Conservation (phyloP, 1,140 invertebrate genomes). For the Ylistrum balloti region DNA sequence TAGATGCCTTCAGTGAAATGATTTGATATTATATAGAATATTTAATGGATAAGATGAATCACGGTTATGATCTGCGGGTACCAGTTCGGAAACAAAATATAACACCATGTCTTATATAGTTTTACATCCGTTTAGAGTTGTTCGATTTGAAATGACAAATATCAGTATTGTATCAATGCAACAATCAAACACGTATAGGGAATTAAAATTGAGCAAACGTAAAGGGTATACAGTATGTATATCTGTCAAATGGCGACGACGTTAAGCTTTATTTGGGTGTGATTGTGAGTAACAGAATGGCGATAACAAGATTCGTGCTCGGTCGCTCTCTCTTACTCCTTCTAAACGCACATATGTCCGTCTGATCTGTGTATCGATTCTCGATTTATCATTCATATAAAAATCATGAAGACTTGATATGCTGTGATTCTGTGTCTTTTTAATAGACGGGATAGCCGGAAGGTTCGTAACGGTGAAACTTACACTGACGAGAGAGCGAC, state of each 20-base stretch:
- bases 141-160: too few species aligned
- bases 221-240: not conserved
- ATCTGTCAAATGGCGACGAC: not conserved
- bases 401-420: conserved; percentile 40
- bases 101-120: too few species aligned
- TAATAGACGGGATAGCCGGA: conserved; percentile 17
- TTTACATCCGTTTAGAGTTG: too few species aligned
- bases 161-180: too few species aligned
- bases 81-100: too few species aligned
- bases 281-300: not conserved
- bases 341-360: conserved; percentile 5
- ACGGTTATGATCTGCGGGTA: too few species aligned
- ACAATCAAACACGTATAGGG: too few species aligned
- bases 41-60: too few species aligned
- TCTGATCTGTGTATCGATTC: not conserved
- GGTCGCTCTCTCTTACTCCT: not conserved
- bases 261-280: not conserved
- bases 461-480: conserved; percentile 16
- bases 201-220: too few species aligned
- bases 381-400: conserved; percentile 29
- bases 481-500: conserved; percentile 14
- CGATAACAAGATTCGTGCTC: not conserved
- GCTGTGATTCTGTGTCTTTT: conserved; percentile 33
- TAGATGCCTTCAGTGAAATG: too few species aligned
- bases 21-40: too few species aligned